Percentiles rank a stretch among this genome's conserved stretches.
Conservation (phyloP, 2,113 vertebrate species). For the Gasterosteus aculeatus region DNA sequence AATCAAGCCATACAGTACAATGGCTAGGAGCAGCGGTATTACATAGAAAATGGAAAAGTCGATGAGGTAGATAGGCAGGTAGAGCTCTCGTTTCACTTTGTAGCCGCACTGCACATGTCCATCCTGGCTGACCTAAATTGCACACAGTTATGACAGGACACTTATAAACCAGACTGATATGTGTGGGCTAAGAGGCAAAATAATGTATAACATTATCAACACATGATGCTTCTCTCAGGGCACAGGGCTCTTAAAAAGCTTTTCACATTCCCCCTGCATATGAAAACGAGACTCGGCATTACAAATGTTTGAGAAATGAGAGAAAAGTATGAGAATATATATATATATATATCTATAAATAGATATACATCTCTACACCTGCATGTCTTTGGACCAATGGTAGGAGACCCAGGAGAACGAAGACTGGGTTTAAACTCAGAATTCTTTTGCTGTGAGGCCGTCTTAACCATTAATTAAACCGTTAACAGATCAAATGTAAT, state of each 20-base stretch:
- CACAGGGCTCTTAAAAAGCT: slow-evolving; percentile 7
- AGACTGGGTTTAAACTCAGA: not conserved
- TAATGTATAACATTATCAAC: not conserved
- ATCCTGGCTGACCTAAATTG: slow-evolving; percentile 57
- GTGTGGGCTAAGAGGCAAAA: not conserved
- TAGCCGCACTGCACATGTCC: slow-evolving; percentile 82
- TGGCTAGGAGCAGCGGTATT: slow-evolving; percentile 80
- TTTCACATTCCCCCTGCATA: slow-evolving; percentile 22
- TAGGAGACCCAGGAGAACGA: too few species aligned
- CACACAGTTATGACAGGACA: slow-evolving; percentile 4
- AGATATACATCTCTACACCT: not conserved
- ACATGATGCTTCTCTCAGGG: slow-evolving; percentile 7
- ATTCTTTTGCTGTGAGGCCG: not conserved
- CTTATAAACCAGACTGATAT: not conserved
- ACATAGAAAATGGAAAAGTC: slow-evolving; percentile 87
- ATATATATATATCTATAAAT: not conserved
- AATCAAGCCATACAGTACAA: slow-evolving; percentile 82
- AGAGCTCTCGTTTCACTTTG: slow-evolving; percentile 84
- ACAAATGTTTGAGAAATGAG: slow-evolving; percentile 6
- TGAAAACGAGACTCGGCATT: not conserved
- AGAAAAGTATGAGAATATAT: not conserved
- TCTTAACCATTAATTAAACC: not conserved
- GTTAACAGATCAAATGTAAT: not conserved
- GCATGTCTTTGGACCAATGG: too few species aligned
- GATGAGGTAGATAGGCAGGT: slow-evolving; percentile 86